These are phyloP conservation scores for Lasioglossum zephyrum DNA, from an alignment of 2,888 invertebrate species.

Conservation along the genomic window DNA sequence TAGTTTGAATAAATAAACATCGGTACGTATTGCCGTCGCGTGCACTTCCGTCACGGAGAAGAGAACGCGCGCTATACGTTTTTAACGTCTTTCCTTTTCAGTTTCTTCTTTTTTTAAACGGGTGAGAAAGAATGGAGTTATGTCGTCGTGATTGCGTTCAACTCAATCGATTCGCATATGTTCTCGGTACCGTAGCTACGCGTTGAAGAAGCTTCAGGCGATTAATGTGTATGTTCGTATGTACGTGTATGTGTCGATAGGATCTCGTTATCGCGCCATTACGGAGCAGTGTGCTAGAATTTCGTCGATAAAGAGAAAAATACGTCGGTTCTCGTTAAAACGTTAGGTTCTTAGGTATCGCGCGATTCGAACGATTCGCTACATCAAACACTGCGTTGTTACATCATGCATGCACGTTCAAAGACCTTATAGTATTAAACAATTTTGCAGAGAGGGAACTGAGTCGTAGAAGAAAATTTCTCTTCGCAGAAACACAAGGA, in stretches of 20 bases:
- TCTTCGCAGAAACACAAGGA: not conserved
- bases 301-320: constrained; percentile 40
- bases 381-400: constrained; percentile 39
- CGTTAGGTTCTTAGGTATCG: constrained; percentile 24
- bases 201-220: constrained; percentile 50
- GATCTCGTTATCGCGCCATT: constrained; percentile 45
- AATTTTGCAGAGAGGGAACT: not conserved
- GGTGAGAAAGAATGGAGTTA: constrained; percentile 39
- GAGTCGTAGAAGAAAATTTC: not conserved
- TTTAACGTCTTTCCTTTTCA: constrained; percentile 3
- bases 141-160: constrained; percentile 33
- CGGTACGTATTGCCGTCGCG: constrained; percentile 49
- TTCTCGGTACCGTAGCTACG: constrained; percentile 35
- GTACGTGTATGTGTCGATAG: constrained; percentile 18
- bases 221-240: constrained; percentile 25
- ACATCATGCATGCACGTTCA: constrained; percentile 20
- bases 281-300: constrained; percentile 51
- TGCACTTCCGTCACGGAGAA: constrained; percentile 24
- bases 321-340: constrained; percentile 22
- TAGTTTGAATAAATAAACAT: constrained; percentile 63
- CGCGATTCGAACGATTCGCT: constrained; percentile 25
- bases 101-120: not conserved
- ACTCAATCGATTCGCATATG: constrained; percentile 37
- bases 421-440: constrained; percentile 28
- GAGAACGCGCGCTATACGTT: constrained; percentile 26